A percentile compares a stretch with the other conserved stretches of the same genome.
These are phyloP conservation scores for Cosmopolites sordidus DNA, from an alignment of 2,888 invertebrate species.

Conservation along the genomic window DNA sequence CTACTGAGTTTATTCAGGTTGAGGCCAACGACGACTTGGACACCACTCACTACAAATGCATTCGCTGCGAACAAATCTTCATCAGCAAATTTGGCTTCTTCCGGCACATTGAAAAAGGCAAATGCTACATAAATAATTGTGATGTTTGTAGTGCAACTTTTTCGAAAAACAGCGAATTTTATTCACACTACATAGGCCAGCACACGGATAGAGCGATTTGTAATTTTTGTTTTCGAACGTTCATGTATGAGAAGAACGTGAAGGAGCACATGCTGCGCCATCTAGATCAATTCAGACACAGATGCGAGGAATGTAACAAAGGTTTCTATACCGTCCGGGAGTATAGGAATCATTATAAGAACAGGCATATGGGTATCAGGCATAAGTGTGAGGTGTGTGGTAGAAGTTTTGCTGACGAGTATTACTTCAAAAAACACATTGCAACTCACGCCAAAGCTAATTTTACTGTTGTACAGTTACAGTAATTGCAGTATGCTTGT, in stretches of 20 bases:
- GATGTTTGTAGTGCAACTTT: constrained; percentile 44
- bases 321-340: constrained; percentile 48
- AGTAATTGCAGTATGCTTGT: constrained; percentile 5
- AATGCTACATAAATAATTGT: constrained; percentile 47
- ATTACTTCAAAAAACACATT: constrained; percentile 46
- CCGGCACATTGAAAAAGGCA: constrained; percentile 47
- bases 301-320: constrained; percentile 47
- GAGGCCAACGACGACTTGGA: constrained; percentile 44
- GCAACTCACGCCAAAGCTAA: constrained; percentile 39
- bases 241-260: constrained; percentile 49
- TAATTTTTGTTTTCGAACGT: constrained; percentile 47
- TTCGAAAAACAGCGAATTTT: constrained; percentile 43
- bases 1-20: constrained; percentile 41
- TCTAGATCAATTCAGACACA: constrained; percentile 46
- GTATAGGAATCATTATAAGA: constrained; percentile 47
- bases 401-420: constrained; percentile 47
- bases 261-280: constrained; percentile 48
- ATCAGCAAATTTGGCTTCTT: constrained; percentile 46
- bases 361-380: constrained; percentile 47
- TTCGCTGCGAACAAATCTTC: constrained; percentile 46
- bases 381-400: constrained; percentile 45
- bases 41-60: constrained; percentile 43
- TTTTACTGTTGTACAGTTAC: constrained; percentile 2
- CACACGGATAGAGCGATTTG: constrained; percentile 47
- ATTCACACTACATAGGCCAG: constrained; percentile 41